Base-by-base conservation (phyloP, 2,888 invertebrate species). In the Leptinotarsa rubiginosa region DNA sequence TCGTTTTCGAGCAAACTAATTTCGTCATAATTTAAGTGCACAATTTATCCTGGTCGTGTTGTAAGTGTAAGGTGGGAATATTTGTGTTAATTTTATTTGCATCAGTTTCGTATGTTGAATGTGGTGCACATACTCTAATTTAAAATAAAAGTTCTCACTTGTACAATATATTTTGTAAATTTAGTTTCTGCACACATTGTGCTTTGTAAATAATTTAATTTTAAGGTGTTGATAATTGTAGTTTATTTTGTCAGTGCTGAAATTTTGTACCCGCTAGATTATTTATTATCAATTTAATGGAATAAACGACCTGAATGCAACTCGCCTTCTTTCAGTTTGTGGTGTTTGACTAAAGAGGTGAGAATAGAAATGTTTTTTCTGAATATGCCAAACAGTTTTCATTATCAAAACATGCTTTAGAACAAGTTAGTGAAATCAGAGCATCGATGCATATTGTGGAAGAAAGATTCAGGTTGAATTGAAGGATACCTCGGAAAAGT, bases 141-240 rank as follows among this genome's bases (percentile, higher is more conserved):
- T 31, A 5, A 56, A 20, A 47, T 41, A 68, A 1, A 54, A 31
- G 25, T 54, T 56, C 41, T 54, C 18, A 41, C 41, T 31, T 68
- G 25, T 47, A 68, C 56, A 49, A 54, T 54, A 41, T 64, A 73
- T 73, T 72, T 74, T 77, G 70, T 77, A 72, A 69, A 75, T 77
- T 78, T 70, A 62, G 69, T 82, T 82, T 16, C 5, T 81, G 82
- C 82, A 81, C 83, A 82, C 81, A 80, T 80, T 83, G 84, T 83
- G 84, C 83, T 84, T 81, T 84, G 84, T 84, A 84, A 78, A 84
- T 84, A 84, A 67, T 75, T 73, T 47, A 74, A 52, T 31, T 75
- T 41, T 67, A 50, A 73, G 52, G 52, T 68, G 59, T 72, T 59
- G 31, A 72, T 72, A 56, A 52, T 59, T 52, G 65, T 69, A 56